Evolutionary conservation across 2,888 invertebrate species (phyloP).

Genomic region (Vanessa cardui): DNA sequence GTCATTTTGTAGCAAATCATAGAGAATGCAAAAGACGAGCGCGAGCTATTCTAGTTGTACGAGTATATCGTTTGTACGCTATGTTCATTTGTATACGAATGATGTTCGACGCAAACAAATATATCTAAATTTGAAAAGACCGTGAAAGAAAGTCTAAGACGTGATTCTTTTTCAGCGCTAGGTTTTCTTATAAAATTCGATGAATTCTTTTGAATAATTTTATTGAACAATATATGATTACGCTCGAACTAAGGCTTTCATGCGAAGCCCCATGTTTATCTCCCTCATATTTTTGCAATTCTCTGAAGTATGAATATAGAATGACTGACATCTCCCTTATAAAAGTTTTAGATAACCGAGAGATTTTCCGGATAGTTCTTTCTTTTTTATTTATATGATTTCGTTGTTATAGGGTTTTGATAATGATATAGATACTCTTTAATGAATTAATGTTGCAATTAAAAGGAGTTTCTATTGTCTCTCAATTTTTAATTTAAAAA

Average conservation of each 20-base stretch:
- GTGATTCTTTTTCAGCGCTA: too few relatives aligned
- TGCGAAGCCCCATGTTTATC: slow-evolving; percentile 26
- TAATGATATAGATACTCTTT: not conserved
- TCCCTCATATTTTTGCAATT: slow-evolving; percentile 32
- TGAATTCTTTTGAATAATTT: slow-evolving; percentile 22
- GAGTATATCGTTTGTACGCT: too few relatives aligned
- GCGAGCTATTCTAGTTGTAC: too few relatives aligned
- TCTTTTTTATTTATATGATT: slow-evolving; percentile 14
- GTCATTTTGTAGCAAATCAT: too few relatives aligned
- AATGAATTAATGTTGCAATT: not conserved
- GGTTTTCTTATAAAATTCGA: too few relatives aligned
- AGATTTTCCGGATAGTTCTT: slow-evolving; percentile 24
- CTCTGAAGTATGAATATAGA: slow-evolving; percentile 28
- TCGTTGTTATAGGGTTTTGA: not conserved
- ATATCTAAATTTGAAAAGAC: too few relatives aligned
- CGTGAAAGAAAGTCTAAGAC: too few relatives aligned
- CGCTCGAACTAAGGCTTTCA: slow-evolving; percentile 16
- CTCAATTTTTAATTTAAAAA: too few relatives aligned
- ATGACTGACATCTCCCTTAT: slow-evolving; percentile 34
- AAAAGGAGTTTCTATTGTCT: too few relatives aligned
- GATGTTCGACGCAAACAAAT: too few relatives aligned
- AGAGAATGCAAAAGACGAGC: too few relatives aligned
- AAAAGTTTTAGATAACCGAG: slow-evolving; percentile 30
- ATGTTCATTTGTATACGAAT: too few relatives aligned
- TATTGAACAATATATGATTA: slow-evolving; percentile 24